Evolutionary conservation across 2,113 vertebrate genomes (phyloP).

Genomic region (Alouatta palliata): DNA sequence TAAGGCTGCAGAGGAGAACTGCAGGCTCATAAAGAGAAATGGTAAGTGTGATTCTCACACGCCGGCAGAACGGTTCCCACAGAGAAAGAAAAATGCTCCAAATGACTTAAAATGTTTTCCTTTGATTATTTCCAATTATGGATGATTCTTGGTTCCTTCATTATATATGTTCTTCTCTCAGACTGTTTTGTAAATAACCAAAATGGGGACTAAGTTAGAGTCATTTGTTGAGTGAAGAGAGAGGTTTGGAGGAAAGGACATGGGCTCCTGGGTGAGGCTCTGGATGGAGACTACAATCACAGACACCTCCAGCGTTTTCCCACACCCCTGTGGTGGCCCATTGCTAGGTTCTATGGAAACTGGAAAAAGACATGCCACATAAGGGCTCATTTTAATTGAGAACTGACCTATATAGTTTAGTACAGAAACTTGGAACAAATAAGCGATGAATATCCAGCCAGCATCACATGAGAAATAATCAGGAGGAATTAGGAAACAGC

Average conservation of each 20-base stretch:
- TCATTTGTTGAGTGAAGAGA: not conserved
- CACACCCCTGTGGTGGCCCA: not conserved
- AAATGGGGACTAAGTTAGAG: not conserved
- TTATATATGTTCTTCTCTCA: not conserved
- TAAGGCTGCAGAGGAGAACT: not conserved
- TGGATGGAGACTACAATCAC: accelerated
- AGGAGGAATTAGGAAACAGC: not conserved
- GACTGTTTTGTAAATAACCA: not conserved
- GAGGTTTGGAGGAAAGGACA: not conserved
- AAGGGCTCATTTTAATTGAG: not conserved
- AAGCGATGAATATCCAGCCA: not conserved
- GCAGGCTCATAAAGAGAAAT: accelerated
- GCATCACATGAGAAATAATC: slow-evolving; percentile 23
- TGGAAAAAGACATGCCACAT: not conserved
- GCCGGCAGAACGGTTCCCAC: accelerated
- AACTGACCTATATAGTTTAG: not conserved
- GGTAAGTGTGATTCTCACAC: too few species aligned
- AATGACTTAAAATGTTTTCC: too few species aligned
- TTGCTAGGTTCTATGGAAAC: not conserved
- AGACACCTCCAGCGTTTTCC: not conserved
- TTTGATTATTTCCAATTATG: not conserved
- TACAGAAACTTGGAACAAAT: not conserved
- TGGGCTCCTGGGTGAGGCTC: not conserved
- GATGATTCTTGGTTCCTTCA: not conserved
- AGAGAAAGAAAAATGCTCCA: too few species aligned